Base-by-base conservation (phyloP, 23 tunicate species). In the Corella eumyota region DNA sequence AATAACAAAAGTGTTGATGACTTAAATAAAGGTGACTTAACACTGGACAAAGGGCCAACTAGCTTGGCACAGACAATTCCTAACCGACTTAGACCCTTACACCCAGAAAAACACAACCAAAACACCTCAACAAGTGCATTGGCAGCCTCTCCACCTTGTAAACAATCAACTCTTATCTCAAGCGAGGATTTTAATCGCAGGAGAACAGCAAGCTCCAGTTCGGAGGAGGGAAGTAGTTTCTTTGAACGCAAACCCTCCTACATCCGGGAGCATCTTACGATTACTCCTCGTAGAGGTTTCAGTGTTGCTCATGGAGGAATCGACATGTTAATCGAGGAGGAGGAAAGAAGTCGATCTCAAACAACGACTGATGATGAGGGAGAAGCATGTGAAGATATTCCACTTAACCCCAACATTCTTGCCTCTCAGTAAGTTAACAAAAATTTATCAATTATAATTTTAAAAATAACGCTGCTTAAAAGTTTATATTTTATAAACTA, bases 211-310 rank as follows among this genome's bases (percentile, higher is more conserved):
- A 75, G 82, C 50, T 75, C 82, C 17, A 75, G 82, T 24, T 75
- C 82, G 4, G 82, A 75, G 24, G 82, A 75, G 15, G 66, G 73
- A 23, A 30, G 45, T 49, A 58, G 40, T 27, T 4, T 36, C 34
- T 35, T 32, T 34, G 52, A 40, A n/a, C 68, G 68, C 19, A 31
- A 52, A 37, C 73, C 82, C 33, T 75, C 82, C 17, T 75, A 66
- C 30, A 79, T 71, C 59, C 65, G 98, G 20, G 98, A 92, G 58
- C 98, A 92, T 72, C 87, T 92, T 35, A 92, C 98, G 29, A 92
- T 92, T 44, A 92, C 98, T 24, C 98, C 98, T n/a, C 62, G 98
- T 9, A 76, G 73, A 21, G 93, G 93, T 26, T 83, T 83, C 76
- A 83, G 91, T 56, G 92, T 83, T 15, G 85, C 73, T 2, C 77